Base-by-base conservation (phyloP, 53 echinoderm and acorn worm genomes). In the Holothuria leucospilota region DNA sequence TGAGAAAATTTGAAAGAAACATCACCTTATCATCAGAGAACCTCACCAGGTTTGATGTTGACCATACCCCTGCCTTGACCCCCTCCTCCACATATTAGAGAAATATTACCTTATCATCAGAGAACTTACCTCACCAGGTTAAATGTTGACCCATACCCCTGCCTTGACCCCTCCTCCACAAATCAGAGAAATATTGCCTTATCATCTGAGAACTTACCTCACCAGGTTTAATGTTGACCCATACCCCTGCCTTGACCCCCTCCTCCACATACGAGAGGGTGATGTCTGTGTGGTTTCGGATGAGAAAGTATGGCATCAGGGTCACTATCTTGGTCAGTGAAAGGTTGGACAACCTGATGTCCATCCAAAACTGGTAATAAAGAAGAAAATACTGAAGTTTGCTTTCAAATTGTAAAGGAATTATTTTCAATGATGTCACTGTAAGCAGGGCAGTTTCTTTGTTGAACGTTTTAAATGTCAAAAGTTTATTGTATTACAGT, bases 281-380 rank as follows among this genome's bases (percentile, higher is more conserved):
- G 46, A 87, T 92, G 59, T 94, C 92, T 41, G 98, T 92, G 77
- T 95, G 91, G 78, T 98, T 98, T 68, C 89, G 90, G 56, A 98
- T 90, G 60, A 98, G 88, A 88, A 95, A 95, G 89, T 98, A 98
- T 0, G 98, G 98, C 21, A 93, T 98, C 72, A 98, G 71, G 29
- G 98, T 98, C 28, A 98, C 93, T 49, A 98, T 95, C 98, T 98
- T 98, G 87, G 98, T 98, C 62, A 98, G 88, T 0, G 98, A 88
- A 23, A 98, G 90, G 71, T 95, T 88, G 16, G 98, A 95, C 90
- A 98, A 58, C 39, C 86, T 87, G 60, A 98, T 98, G 62, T 98
- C 98, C 81, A 98, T 66, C 98, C 98, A 98, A 58, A 98, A 98
- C 98, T 98, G 75, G 20, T 28, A 58, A 60, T 51, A 52, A 62